phyloP scores from a whole-genome alignment of 2,888 invertebrate genomes.

The Anodontia alba region DNA sequence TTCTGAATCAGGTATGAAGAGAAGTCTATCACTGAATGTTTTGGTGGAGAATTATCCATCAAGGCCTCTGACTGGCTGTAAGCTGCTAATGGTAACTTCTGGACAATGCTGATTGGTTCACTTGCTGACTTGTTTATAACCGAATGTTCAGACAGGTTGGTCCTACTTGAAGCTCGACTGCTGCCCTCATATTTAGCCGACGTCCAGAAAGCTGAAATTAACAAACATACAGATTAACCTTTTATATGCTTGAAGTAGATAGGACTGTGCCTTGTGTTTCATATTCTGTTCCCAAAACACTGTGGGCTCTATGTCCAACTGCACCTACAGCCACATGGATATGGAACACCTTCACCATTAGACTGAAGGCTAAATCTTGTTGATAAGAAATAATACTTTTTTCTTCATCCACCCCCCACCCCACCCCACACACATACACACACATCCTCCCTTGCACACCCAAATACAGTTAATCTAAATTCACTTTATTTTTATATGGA shows the following conservation, averaged over 20 bases:
- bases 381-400: too few relatives aligned
- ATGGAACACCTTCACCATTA: too few relatives aligned
- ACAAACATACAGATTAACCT: constrained; percentile 16
- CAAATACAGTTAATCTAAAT: too few relatives aligned
- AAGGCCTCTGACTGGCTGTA: constrained; percentile 47
- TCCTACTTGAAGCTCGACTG: constrained; percentile 55
- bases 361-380: too few relatives aligned
- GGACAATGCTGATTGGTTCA: constrained; percentile 78
- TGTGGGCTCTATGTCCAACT: too few relatives aligned
- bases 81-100: constrained; percentile 43
- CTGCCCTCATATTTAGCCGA: constrained; percentile 70
- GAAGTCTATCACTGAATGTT: constrained; percentile 70
- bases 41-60: constrained; percentile 57
- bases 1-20: constrained; percentile 62
- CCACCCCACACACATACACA: too few relatives aligned
- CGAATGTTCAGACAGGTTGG: constrained; percentile 56
- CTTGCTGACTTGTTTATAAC: constrained; percentile 77
- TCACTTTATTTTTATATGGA: too few relatives aligned
- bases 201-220: constrained; percentile 83
- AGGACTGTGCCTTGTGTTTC: neutral
- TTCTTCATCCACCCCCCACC: too few relatives aligned
- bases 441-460: too few relatives aligned
- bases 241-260: too few relatives aligned
- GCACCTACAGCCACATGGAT: too few relatives aligned
- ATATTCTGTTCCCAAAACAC: too few relatives aligned